These are phyloP conservation scores for Periophthalmus magnuspinnatus DNA, from an alignment of 2,797 vertebrate species.

Conservation along the genomic window DNA sequence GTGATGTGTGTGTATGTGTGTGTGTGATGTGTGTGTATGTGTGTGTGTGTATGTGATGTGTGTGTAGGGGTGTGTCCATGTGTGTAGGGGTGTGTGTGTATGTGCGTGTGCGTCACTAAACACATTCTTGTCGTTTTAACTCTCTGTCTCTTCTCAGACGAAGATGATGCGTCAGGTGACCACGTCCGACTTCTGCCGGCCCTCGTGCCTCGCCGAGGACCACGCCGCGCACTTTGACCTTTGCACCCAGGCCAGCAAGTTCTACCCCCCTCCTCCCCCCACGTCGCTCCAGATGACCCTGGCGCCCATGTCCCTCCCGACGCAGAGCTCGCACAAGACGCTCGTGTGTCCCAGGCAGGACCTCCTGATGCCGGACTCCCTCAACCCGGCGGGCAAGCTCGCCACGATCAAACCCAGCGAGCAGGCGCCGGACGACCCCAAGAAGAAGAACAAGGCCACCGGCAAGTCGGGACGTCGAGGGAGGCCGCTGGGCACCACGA, in stretches of 20 bases:
- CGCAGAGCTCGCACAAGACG: conserved; percentile 83
- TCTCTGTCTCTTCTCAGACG: conserved; percentile 58
- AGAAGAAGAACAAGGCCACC: conserved; percentile 89
- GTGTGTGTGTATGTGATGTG: too few species aligned
- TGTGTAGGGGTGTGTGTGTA: too few species aligned
- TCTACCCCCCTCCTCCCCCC: conserved; percentile 81
- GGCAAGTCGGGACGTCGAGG: conserved; percentile 92
- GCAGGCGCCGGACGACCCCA: conserved; percentile 83
- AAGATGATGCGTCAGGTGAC: conserved; percentile 98
- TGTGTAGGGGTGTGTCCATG: too few species aligned
- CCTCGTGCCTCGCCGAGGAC: conserved; percentile 92
- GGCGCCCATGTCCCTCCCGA: conserved; percentile 67
- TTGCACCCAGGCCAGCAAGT: conserved; percentile 90
- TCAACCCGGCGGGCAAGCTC: conserved; percentile 77
- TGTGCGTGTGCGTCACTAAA: too few species aligned
- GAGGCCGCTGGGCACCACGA: conserved; percentile 93
- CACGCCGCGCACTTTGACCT: conserved; percentile 91
- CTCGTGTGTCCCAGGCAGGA: conserved; percentile 91
- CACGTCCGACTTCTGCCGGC: conserved; percentile 89
- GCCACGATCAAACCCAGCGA: conserved; percentile 79
- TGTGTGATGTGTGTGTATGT: too few species aligned
- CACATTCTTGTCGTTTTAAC: too few species aligned
- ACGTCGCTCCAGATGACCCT: conserved; percentile 76
- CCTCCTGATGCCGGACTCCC: conserved; percentile 75
- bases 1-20: too few species aligned